Evolutionary conservation across 2,888 invertebrate genomes (phyloP).

Genomic region (Cancer borealis): DNA sequence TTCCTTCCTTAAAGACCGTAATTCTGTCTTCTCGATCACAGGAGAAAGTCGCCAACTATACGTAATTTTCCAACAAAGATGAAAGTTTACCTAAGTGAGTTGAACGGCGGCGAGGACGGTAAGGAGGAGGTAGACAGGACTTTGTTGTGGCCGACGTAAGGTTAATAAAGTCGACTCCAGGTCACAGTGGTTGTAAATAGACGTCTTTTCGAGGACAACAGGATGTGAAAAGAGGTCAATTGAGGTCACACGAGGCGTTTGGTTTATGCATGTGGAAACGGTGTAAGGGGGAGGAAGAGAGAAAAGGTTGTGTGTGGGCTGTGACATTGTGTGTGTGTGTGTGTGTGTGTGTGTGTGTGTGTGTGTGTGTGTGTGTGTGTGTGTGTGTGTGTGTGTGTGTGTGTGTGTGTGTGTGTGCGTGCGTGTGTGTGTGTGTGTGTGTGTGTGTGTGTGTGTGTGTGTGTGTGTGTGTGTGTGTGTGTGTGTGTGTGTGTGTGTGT

Average conservation of each 20-base stretch:
- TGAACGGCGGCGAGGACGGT: neutral
- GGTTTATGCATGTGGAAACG: neutral
- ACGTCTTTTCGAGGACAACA: neutral
- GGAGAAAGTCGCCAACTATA: neutral
- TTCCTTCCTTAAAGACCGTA: neutral
- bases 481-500: slow-evolving; percentile 2
- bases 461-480: neutral
- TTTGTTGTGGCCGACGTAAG: neutral
- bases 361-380: neutral
- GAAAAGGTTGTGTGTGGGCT: neutral
- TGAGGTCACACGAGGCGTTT: slow-evolving; percentile 6
- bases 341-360: neutral
- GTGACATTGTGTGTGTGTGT: no score
- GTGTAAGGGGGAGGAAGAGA: neutral
- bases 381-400: neutral
- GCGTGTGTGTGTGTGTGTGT: neutral
- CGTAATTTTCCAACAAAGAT: neutral
- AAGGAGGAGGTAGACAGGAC: neutral
- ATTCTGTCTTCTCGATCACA: neutral
- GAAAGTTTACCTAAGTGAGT: neutral
- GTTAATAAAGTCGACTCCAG: neutral
- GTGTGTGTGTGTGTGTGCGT: neutral
- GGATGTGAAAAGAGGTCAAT: neutral
- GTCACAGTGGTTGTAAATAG: neutral
- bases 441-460: neutral